Evolutionary conservation across 2,888 invertebrate genomes (phyloP).

Genomic region (Lordiphosa andalusiaca): DNA sequence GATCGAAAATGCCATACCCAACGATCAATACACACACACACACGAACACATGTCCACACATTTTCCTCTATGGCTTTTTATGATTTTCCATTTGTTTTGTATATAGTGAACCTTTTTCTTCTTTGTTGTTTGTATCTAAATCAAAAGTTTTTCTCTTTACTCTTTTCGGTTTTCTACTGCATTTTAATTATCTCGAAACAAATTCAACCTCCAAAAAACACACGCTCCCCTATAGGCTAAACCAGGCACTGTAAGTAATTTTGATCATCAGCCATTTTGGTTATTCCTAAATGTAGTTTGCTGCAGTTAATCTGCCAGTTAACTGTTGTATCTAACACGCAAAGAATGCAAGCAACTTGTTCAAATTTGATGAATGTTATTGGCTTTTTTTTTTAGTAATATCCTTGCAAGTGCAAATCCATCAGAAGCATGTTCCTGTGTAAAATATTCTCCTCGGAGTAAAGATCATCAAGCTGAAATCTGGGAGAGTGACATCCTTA

Average conservation of each 20-base stretch:
- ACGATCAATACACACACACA: constrained; percentile 30
- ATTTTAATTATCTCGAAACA: constrained; percentile 46
- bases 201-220: constrained; percentile 30
- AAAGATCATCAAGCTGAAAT: too few species aligned
- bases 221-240: constrained; percentile 81
- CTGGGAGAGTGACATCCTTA: too few species aligned
- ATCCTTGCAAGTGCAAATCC: too few species aligned
- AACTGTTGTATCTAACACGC: constrained; percentile 51
- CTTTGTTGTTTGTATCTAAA: constrained; percentile 57
- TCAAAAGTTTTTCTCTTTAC: constrained; percentile 66
- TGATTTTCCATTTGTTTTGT: constrained; percentile 38
- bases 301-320: constrained; percentile 31
- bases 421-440: too few species aligned
- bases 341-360: not conserved
- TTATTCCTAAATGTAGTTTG: constrained; percentile 43
- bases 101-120: constrained; percentile 38
- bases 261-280: constrained; percentile 48
- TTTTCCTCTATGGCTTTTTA: constrained; percentile 16
- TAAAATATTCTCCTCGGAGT: too few species aligned
- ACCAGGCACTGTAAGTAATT: constrained; percentile 84
- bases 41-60: constrained; percentile 23
- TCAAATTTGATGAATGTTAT: constrained; percentile 16
- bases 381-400: too few species aligned
- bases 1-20: constrained; percentile 27
- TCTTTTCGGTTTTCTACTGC: constrained; percentile 60